Conservation (phyloP, 2,888 invertebrate species). For the Noctua fimbriata region DNA sequence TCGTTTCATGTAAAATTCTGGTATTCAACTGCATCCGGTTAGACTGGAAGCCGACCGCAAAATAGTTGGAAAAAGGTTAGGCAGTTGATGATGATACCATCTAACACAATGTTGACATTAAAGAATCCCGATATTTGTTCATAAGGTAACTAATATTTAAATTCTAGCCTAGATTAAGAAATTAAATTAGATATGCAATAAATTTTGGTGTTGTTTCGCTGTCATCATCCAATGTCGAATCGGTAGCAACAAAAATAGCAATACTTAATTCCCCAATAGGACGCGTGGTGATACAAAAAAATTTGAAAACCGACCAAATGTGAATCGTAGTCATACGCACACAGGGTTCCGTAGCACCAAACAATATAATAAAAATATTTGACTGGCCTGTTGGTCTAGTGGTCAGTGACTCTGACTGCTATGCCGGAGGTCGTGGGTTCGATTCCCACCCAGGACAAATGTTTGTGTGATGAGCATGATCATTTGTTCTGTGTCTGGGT, state of each 20-base stretch:
- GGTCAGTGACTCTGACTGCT: too few species aligned
- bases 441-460: too few species aligned
- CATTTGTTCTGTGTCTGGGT: too few species aligned
- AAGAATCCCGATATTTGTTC: background rate
- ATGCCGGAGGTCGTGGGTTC: too few species aligned
- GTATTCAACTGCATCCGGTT: background rate
- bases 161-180: slow-evolving; percentile 12
- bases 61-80: background rate
- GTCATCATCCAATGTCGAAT: background rate
- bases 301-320: too few species aligned
- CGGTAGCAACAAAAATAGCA: background rate
- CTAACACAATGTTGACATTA: background rate
- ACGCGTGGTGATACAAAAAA: too few species aligned
- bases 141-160: background rate
- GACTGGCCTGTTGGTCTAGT: too few species aligned
- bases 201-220: background rate
- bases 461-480: too few species aligned
- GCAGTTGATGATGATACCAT: background rate
- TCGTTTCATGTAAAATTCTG: background rate
- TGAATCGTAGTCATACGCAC: too few species aligned
- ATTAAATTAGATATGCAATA: background rate
- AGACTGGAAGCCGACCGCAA: background rate
- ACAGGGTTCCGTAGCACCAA: too few species aligned
- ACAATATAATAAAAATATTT: too few species aligned
- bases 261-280: background rate